Conservation (phyloP, 2,888 invertebrate genomes). For the Troglohyphantes excavatus region DNA sequence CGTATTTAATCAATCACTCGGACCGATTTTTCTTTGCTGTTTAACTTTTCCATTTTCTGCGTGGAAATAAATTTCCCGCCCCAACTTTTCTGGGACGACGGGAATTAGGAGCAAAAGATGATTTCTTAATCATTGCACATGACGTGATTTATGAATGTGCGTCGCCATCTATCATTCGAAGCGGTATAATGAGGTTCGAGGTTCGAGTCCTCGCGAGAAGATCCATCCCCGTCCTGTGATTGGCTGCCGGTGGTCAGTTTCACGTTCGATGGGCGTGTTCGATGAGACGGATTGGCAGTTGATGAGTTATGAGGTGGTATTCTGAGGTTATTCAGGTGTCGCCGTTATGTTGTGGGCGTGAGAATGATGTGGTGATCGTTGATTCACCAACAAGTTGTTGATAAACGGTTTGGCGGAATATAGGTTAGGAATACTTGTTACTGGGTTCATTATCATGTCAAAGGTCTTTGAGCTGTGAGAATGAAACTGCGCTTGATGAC, state of each 20-base stretch:
- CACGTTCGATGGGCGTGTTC: not conserved
- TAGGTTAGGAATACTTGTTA: no score
- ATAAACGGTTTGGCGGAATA: no score
- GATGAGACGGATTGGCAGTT: not conserved
- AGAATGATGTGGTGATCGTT: no score
- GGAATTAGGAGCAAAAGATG: slow-evolving; percentile 22
- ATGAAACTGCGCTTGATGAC: no score
- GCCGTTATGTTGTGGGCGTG: no score
- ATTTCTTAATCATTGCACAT: slow-evolving; percentile 37
- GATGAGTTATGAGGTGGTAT: not conserved
- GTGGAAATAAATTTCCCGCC: slow-evolving; percentile 3
- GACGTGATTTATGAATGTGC: slow-evolving; percentile 38
- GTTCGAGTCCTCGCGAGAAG: not conserved
- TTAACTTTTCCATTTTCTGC: slow-evolving; percentile 12
- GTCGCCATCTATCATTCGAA: slow-evolving; percentile 10
- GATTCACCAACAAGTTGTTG: no score
- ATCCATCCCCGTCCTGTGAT: not conserved
- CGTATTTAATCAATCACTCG: slow-evolving; percentile 45
- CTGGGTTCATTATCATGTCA: no score
- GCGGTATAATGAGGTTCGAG: not conserved
- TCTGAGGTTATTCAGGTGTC: no score
- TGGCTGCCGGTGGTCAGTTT: not conserved
- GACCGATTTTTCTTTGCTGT: slow-evolving; percentile 5
- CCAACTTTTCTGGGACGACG: not conserved
- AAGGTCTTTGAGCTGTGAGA: no score